phyloP scores from a whole-genome alignment of 2,888 invertebrate genomes.

The Scaptomyza tumidula region DNA sequence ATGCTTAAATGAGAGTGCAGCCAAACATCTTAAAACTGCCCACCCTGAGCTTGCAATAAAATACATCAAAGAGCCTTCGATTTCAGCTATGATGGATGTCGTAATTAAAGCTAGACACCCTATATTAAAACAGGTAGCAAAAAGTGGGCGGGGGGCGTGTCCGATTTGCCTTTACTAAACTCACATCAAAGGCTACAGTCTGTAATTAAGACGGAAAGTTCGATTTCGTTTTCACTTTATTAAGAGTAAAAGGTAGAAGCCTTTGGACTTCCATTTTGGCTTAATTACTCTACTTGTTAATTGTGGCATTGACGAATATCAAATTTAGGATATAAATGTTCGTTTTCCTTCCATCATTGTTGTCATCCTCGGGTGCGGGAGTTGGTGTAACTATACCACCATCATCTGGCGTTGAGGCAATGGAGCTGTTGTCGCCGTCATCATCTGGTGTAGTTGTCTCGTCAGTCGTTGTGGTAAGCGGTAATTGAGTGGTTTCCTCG shows the following conservation, averaged over 20 bases:
- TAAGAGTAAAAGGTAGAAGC: constrained; percentile 4
- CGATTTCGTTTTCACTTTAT: constrained; percentile 46
- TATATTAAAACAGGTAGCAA: constrained; percentile 16
- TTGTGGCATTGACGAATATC: constrained; percentile 55
- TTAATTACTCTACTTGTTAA: constrained; percentile 34
- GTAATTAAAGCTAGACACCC: constrained; percentile 32
- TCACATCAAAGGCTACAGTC: constrained; percentile 38
- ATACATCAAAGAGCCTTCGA: constrained; percentile 47
- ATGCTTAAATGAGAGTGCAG: constrained; percentile 39
- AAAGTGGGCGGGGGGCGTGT: constrained; percentile 20
- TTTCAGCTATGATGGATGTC: constrained; percentile 7
- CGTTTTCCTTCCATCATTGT: constrained; percentile 23
- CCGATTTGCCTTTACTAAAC: background rate
- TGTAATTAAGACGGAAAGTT: constrained; percentile 26
- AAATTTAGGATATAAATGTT: constrained; percentile 66
- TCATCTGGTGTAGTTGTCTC: background rate
- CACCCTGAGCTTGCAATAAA: constrained; percentile 15
- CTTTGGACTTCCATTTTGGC: background rate
- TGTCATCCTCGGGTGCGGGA: constrained; percentile 29
- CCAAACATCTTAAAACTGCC: background rate
- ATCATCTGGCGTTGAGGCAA: constrained; percentile 7
- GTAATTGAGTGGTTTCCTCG: constrained; percentile 13
- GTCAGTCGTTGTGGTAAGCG: constrained; percentile 7
- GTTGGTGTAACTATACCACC: background rate
- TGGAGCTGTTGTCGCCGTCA: background rate